These are phyloP conservation scores for Molossus alvarezi DNA, from an alignment of 2,797 vertebrate species.

Conservation along the genomic window DNA sequence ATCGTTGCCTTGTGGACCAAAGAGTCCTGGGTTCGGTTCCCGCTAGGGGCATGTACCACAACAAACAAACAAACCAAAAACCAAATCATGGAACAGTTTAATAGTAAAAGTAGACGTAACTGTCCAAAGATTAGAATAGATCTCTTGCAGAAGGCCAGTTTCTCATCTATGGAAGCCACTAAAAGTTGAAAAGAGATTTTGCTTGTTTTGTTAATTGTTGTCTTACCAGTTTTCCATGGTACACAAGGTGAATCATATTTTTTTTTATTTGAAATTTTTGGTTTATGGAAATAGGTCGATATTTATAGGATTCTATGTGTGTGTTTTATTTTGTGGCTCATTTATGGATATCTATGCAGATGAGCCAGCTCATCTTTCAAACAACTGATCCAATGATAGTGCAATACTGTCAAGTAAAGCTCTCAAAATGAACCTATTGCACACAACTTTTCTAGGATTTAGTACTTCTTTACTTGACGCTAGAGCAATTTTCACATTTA, in stretches of 20 bases:
- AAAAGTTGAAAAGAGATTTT: conserved; percentile 3
- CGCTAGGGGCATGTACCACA: no score
- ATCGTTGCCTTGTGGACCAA: no score
- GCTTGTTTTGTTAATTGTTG: background rate
- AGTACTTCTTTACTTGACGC: background rate
- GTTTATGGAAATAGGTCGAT: background rate
- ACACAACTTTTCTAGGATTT: conserved; percentile 2
- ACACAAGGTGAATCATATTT: background rate
- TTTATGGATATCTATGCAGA: background rate
- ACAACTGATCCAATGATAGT: background rate
- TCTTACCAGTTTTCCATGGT: background rate
- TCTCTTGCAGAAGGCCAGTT: background rate
- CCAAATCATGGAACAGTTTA: background rate
- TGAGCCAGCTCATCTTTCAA: background rate
- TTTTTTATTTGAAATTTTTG: conserved; percentile 25
- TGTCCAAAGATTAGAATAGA: background rate
- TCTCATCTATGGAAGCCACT: background rate
- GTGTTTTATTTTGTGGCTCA: background rate
- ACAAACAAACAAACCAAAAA: no score
- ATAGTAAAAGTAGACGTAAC: background rate
- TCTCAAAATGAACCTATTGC: background rate
- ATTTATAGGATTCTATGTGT: background rate
- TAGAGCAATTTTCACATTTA: background rate
- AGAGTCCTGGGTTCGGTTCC: no score
- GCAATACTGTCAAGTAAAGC: background rate